Conservation (phyloP, 2,113 vertebrate genomes). For the Leptosomus discolor region DNA sequence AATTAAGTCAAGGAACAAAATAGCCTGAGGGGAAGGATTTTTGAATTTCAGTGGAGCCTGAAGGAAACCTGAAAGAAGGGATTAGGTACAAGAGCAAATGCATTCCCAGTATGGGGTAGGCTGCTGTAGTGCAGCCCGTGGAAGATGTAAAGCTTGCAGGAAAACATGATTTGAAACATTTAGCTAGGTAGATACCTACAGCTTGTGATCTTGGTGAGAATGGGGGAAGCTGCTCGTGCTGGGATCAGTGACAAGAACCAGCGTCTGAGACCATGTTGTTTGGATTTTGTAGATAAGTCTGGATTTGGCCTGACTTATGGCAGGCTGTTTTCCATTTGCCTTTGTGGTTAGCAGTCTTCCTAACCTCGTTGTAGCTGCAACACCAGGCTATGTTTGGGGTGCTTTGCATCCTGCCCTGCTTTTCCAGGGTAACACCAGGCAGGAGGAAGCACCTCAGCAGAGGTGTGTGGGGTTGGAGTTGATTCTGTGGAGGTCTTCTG, state of each 20-base stretch:
- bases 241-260: neutral
- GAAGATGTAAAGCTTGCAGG: neutral
- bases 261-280: neutral
- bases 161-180: neutral
- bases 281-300: neutral
- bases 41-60: neutral
- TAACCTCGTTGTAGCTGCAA: neutral
- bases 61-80: neutral
- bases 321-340: neutral
- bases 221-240: neutral
- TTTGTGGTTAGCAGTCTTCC: neutral
- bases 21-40: neutral
- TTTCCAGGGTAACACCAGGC: neutral
- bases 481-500: neutral
- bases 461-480: neutral
- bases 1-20: neutral
- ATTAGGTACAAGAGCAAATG: neutral
- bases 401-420: neutral
- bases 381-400: rapidly evolving
- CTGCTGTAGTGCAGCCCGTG: neutral
- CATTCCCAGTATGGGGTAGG: neutral
- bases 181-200: neutral
- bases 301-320: neutral
- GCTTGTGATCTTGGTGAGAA: neutral
- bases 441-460: neutral